phyloP scores from a whole-genome alignment of 2,113 vertebrate genomes.

The Zosterops borbonicus region DNA sequence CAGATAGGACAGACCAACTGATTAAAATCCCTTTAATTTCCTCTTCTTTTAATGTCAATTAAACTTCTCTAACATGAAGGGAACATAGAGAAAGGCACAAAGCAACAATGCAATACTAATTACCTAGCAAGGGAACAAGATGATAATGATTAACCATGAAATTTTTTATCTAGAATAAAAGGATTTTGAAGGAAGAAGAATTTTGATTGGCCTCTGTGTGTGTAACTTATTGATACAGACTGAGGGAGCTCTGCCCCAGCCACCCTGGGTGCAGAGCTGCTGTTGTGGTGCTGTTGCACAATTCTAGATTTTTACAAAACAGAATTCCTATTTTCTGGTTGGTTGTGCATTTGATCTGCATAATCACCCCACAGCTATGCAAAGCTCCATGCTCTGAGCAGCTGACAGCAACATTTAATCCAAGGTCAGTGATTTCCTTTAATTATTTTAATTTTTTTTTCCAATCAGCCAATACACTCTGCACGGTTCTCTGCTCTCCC shows the following conservation, averaged over 20 bases:
- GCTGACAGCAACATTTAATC: conserved; percentile 15
- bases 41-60: conserved; percentile 62
- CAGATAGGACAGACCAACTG: conserved; percentile 54
- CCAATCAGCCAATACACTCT: neutral
- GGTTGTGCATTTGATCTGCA: conserved; percentile 37
- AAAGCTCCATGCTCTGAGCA: neutral
- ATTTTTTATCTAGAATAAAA: conserved; percentile 50
- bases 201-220: neutral
- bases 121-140: conserved; percentile 68
- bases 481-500: neutral
- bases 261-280: neutral
- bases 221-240: neutral
- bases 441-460: conserved; percentile 22
- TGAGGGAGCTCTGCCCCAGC: neutral
- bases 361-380: neutral
- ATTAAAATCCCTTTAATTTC: conserved; percentile 68
- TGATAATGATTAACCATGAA: conserved; percentile 65
- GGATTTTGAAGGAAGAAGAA: neutral
- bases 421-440: conserved; percentile 51
- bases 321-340: conserved; percentile 40
- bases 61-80: conserved; percentile 61
- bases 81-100: conserved; percentile 47
- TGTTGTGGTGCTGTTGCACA: neutral
- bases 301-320: neutral
- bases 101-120: conserved; percentile 70